phyloP scores from a whole-genome alignment of 2,113 vertebrate genomes.

The Stegastes partitus region DNA sequence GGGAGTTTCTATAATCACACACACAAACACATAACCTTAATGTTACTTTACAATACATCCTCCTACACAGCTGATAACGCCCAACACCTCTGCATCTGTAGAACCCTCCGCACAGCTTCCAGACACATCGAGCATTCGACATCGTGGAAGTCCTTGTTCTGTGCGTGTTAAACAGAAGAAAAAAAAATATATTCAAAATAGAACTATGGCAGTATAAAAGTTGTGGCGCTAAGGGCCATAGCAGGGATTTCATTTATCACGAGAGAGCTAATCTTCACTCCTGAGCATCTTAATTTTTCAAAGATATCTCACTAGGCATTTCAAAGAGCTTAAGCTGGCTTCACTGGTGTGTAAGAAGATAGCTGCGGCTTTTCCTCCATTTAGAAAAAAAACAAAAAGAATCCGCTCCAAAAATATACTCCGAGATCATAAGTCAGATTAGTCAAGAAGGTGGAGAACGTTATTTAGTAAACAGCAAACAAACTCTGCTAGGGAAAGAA shows the following conservation, averaged over 20 bases:
- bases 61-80: slow-evolving; percentile 8
- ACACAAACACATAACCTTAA: slow-evolving; percentile 30
- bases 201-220: slow-evolving; percentile 5
- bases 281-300: slow-evolving; percentile 25
- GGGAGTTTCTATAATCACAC: slow-evolving; percentile 90
- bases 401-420: slow-evolving; percentile 35
- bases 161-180: slow-evolving; percentile 18
- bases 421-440: slow-evolving; percentile 55
- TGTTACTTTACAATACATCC: slow-evolving; percentile 4
- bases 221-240: slow-evolving; percentile 9
- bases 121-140: background rate
- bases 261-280: slow-evolving; percentile 30
- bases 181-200: slow-evolving; percentile 38
- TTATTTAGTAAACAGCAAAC: slow-evolving; percentile 75
- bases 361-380: slow-evolving; percentile 8
- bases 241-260: slow-evolving; percentile 43
- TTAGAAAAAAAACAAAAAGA: slow-evolving; percentile 12
- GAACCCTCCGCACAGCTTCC: background rate
- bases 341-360: slow-evolving; percentile 10
- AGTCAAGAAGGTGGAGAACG: slow-evolving; percentile 50
- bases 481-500: slow-evolving; percentile 61
- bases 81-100: background rate
- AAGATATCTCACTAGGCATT: slow-evolving; percentile 13
- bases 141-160: background rate
- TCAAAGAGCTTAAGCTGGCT: slow-evolving; percentile 17